These are phyloP conservation scores for Parazoanthus atlanticus DNA, from an alignment of 92 coral and sea anemone species.

Conservation along the genomic window DNA sequence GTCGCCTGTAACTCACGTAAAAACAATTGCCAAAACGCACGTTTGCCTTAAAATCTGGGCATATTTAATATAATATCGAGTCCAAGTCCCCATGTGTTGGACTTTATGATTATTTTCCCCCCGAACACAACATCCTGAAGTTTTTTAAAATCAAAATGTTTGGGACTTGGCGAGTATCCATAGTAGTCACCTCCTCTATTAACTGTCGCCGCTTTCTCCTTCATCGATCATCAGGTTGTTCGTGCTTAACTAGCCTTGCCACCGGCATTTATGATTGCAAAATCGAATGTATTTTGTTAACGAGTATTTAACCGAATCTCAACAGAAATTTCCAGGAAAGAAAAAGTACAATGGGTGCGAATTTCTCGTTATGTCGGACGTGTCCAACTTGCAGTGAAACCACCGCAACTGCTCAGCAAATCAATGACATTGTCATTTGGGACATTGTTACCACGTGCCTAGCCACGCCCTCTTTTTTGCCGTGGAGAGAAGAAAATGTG, in stretches of 20 bases:
- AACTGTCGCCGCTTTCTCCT: too few relatives aligned
- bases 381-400: neutral
- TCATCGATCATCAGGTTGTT: too few relatives aligned
- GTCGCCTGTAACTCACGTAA: too few relatives aligned
- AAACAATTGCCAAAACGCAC: too few relatives aligned
- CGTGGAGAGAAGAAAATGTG: neutral
- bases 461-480: constrained; percentile 2
- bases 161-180: too few relatives aligned
- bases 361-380: neutral
- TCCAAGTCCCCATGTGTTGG: too few relatives aligned
- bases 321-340: neutral
- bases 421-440: neutral
- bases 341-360: constrained; percentile 2
- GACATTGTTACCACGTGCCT: neutral
- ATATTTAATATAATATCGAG: too few relatives aligned
- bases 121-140: too few relatives aligned
- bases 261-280: neutral
- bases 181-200: too few relatives aligned
- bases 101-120: too few relatives aligned
- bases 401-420: neutral
- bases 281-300: neutral
- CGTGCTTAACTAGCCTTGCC: neutral
- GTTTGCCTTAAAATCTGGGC: too few relatives aligned
- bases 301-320: neutral
- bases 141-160: too few relatives aligned